Evolutionary conservation across 2,888 invertebrate species (phyloP), one percentile per base, ranked within the genome.

Genomic region (Pristionchus exspectatus): DNA sequence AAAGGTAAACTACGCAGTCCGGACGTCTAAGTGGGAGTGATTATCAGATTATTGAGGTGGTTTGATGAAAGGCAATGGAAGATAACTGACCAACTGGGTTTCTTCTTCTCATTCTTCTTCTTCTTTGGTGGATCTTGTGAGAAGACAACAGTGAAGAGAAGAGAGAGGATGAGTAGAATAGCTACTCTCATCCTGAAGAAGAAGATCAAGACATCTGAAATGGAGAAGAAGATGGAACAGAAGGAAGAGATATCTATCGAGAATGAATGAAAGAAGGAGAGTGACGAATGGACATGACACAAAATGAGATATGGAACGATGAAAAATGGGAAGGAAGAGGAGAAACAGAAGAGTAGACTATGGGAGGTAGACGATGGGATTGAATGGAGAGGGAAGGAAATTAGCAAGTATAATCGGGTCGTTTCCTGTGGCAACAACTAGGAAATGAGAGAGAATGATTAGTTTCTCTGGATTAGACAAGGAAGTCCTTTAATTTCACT

Each of bases 201-300:
- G 50, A 81, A 0, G n/a, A 87, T 27, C 50, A 54, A n/a, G 44
- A 50, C 50, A 87, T 50, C 44, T 54, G 59, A 59, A 33, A 38
- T 38, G 44, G 30, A 66, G n/a, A 24, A 14, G 44, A 54, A 56
- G 56, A 74, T 5, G 59, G 86, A 86, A 59, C 54, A 87, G 87
- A 44, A n/a, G 30, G 66, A 38, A 38, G 56, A n/a, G 59, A 27
- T 50, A 85, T 33, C 33, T 44, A 33, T 33, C 27, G 21, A 33
- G 33, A 59, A 69, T 38, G 63, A 69, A 87, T 63, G 50, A 63
- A 66, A 66, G 33, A 38, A 38, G 24, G n/a, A 33, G 63, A 86
- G 38, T 59, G 63, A 86, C 59, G 59, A 63, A 66, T 56, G 63
- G 87, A 69, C 50, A 87, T 69, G 85, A 72, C 59, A 69, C n/a